Evolutionary conservation across 1,140 invertebrate species (phyloP).

Genomic region (Paraescarpia echinospica): DNA sequence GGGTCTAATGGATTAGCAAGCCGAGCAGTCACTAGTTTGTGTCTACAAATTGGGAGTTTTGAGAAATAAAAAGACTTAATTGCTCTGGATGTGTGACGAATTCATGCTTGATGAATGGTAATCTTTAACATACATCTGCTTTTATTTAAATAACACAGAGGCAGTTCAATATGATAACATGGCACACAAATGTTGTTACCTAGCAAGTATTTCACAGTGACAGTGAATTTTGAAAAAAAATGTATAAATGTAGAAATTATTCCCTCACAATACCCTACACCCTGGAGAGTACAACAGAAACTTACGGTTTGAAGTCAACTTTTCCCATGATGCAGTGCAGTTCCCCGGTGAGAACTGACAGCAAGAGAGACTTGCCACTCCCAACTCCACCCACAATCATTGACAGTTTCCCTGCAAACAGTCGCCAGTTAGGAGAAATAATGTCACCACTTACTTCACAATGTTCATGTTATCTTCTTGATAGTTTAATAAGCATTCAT

Average conservation of each 20-base stretch:
- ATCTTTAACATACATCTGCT: neutral
- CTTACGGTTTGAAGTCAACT: neutral
- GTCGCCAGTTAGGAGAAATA: neutral
- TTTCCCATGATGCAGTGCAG: conserved; percentile 34
- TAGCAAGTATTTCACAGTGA: neutral
- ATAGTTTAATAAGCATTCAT: neutral
- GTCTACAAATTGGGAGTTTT: neutral
- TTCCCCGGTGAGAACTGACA: conserved; percentile 58
- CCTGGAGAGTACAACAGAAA: neutral
- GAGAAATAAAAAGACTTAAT: neutral
- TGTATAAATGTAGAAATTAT: neutral
- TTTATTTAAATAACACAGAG: no score
- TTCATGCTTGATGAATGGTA: neutral
- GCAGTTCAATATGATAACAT: no score
- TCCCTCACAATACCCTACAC: neutral
- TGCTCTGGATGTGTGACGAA: neutral
- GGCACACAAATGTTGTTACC: neutral
- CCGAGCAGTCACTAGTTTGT: neutral
- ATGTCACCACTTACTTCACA: neutral
- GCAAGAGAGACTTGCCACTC: conserved; percentile 56
- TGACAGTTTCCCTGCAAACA: conserved; percentile 50
- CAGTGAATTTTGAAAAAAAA: neutral
- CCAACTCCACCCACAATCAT: conserved; percentile 58
- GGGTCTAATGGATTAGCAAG: no score
- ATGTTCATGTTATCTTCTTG: neutral